phyloP scores from a whole-genome alignment of 2,888 invertebrate genomes.

The Drosophila helvetica region DNA sequence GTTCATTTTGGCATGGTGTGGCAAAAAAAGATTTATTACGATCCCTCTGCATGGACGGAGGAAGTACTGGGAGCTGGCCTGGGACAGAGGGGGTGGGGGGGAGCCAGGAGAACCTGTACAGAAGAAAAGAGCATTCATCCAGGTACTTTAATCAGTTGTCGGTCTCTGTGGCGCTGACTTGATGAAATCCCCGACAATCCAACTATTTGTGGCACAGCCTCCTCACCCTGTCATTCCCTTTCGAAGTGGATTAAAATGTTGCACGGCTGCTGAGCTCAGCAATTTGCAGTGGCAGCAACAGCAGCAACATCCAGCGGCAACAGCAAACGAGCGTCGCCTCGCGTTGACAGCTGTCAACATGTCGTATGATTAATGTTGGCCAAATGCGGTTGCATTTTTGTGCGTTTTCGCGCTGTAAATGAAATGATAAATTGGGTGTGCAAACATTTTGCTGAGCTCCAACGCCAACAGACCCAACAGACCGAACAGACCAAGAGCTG shows the following conservation, averaged over 20 bases:
- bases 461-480: too few species aligned
- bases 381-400: slow-evolving; percentile 67
- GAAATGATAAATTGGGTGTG: slow-evolving; percentile 68
- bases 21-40: slow-evolving; percentile 38
- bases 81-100: too few species aligned
- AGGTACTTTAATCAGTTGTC: neutral
- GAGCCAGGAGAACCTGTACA: too few species aligned
- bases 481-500: slow-evolving; percentile 17
- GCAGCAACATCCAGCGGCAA: slow-evolving; percentile 15
- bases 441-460: slow-evolving; percentile 49
- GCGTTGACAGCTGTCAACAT: slow-evolving; percentile 77
- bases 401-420: slow-evolving; percentile 50
- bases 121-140: neutral
- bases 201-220: slow-evolving; percentile 56
- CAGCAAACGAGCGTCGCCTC: slow-evolving; percentile 25
- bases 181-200: slow-evolving; percentile 54
- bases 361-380: slow-evolving; percentile 80
- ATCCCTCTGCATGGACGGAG: slow-evolving; percentile 3
- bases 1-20: slow-evolving; percentile 48
- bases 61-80: neutral
- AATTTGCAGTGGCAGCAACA: slow-evolving; percentile 26
- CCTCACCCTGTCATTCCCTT: slow-evolving; percentile 29
- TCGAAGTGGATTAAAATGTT: slow-evolving; percentile 36
- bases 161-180: slow-evolving; percentile 24
- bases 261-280: slow-evolving; percentile 25